Evolutionary conservation across 1,140 invertebrate genomes (phyloP).

Genomic region (Hypsibius dujardini): DNA sequence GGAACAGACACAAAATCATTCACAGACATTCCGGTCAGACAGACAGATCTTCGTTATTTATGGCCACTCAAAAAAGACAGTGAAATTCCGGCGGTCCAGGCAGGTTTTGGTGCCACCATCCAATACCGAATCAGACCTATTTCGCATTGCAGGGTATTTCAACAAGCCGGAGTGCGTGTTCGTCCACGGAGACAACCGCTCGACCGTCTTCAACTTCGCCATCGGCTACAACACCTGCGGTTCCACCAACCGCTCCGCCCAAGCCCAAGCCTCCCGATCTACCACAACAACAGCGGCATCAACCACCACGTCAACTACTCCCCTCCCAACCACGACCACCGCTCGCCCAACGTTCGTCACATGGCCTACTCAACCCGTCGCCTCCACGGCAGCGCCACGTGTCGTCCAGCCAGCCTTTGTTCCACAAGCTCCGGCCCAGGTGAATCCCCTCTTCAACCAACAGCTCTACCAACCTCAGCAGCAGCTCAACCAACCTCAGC

Average conservation of each 20-base stretch:
- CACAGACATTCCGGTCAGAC: neutral
- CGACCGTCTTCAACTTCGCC: neutral
- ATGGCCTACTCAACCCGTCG: neutral
- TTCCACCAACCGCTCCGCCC: neutral
- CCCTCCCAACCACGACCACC: neutral
- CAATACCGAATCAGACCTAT: neutral
- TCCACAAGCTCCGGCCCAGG: neutral
- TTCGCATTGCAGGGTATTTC: neutral
- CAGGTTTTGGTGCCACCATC: too few relatives aligned
- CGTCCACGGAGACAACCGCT: neutral
- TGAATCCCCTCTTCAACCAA: slow-evolving; percentile 5
- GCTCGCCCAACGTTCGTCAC: neutral
- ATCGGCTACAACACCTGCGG: slow-evolving; percentile 13
- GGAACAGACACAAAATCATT: neutral
- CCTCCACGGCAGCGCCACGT: neutral
- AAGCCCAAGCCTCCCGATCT: neutral
- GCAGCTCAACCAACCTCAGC: neutral
- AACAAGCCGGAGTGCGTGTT: slow-evolving; percentile 8
- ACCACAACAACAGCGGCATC: neutral
- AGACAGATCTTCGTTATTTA: too few relatives aligned
- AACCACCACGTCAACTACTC: neutral
- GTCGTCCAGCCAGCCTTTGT: neutral
- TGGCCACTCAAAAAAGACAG: too few relatives aligned
- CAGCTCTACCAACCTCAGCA: neutral
- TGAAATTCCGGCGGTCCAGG: too few relatives aligned